Evolutionary conservation across 2,797 vertebrate species (phyloP).

Genomic region (Oreortyx pictus): DNA sequence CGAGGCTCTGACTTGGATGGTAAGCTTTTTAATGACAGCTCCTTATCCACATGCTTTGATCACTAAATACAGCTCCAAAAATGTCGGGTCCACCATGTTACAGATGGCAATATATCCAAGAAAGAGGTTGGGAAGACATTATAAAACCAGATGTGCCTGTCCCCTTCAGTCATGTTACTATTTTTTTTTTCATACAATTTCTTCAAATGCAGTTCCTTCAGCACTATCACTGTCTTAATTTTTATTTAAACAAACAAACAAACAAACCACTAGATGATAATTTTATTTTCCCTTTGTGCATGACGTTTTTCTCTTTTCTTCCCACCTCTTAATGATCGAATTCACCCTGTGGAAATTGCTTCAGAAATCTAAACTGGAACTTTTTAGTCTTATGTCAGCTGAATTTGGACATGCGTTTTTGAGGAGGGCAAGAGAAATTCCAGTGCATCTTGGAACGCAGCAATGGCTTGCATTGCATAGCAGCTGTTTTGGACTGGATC

Average conservation of each 20-base stretch:
- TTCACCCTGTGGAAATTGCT: slow-evolving; percentile 61
- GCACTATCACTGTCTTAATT: slow-evolving; percentile 66
- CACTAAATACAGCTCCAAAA: background rate
- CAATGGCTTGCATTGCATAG: background rate
- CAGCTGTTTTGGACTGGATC: background rate
- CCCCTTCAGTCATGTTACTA: background rate
- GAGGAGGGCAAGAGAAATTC: background rate
- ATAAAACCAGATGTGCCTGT: background rate
- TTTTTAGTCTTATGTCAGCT: background rate
- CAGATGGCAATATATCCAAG: background rate
- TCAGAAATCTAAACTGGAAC: slow-evolving; percentile 27
- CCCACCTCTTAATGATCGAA: slow-evolving; percentile 35
- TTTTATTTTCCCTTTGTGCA: slow-evolving; percentile 13
- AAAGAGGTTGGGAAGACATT: slow-evolving; percentile 42
- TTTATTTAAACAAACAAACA: background rate
- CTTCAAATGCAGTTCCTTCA: background rate
- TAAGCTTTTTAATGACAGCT: background rate
- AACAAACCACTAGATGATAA: slow-evolving; percentile 76
- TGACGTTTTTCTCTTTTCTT: slow-evolving; percentile 32
- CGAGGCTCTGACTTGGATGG: slow-evolving; percentile 21
- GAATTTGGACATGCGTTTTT: background rate
- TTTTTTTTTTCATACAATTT: background rate
- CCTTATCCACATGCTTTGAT: rapidly evolving
- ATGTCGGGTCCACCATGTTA: background rate
- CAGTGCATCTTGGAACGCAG: background rate